Percentiles rank a stretch among this genome's conserved stretches.
These are phyloP conservation scores for Scaptomyza pallida DNA, from an alignment of 1,140 invertebrate species.

Conservation along the genomic window DNA sequence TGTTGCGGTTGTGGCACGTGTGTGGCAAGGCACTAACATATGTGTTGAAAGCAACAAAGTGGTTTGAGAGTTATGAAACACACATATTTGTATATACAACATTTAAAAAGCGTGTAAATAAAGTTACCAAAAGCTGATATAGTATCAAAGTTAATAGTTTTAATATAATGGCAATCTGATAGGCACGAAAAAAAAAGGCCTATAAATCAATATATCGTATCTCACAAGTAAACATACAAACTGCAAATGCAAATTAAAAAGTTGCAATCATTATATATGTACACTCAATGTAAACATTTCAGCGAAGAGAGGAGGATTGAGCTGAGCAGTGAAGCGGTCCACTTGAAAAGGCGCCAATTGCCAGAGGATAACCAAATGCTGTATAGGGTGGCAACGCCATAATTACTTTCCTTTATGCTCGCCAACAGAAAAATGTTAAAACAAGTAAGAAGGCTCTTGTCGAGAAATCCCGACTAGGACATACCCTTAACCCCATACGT, in stretches of 20 bases:
- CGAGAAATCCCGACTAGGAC: too few species aligned
- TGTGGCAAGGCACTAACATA: slow-evolving; percentile 36
- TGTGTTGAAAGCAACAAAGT: slow-evolving; percentile 22
- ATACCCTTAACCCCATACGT: too few species aligned
- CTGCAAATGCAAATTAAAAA: slow-evolving; percentile 52
- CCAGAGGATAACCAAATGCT: slow-evolving; percentile 14
- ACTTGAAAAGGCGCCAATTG: slow-evolving; percentile 30
- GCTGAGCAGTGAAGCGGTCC: not conserved
- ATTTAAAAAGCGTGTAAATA: slow-evolving; percentile 28
- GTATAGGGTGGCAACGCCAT: slow-evolving; percentile 27
- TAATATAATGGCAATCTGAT: too few species aligned
- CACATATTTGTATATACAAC: slow-evolving; percentile 18
- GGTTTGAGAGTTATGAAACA: slow-evolving; percentile 10
- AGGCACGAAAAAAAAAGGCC: not conserved
- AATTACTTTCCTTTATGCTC: slow-evolving; percentile 66
- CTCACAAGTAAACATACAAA: slow-evolving; percentile 41
- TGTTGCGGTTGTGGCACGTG: slow-evolving; percentile 58
- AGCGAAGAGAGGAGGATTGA: slow-evolving; percentile 15
- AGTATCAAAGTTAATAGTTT: too few species aligned
- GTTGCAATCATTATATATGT: slow-evolving; percentile 43
- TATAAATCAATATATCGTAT: slow-evolving; percentile 1
- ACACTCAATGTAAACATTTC: slow-evolving; percentile 30
- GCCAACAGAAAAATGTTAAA: slow-evolving; percentile 35
- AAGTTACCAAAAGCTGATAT: not conserved
- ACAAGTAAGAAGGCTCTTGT: too few species aligned